Evolutionary conservation across 92 coral and sea anemone genomes (phyloP), one percentile per base, ranked within the genome.

Genomic region (Porites divaricata): DNA sequence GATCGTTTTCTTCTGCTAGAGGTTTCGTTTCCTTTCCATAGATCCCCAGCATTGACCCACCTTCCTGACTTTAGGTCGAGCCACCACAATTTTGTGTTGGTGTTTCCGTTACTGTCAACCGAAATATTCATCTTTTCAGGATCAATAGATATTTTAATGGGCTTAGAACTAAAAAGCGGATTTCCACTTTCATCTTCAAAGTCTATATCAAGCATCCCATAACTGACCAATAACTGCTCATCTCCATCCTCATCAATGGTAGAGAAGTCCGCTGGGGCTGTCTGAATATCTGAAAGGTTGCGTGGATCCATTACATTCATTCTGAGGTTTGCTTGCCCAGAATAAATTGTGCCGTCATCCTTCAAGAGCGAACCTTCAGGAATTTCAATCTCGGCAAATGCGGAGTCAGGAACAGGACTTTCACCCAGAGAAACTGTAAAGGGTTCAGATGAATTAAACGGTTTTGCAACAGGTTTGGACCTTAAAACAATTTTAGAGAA

Each of bases 261-360:
- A 19, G 92, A 75, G 23, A 92, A 92, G 51, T 92, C 95, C 0
- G 85, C 95, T 2, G 92, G 93, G 1, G 95, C 95, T 25, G 89
- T 74, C 19, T 53, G 74, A 1, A 92, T 71, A 56, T 92, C 88
- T 0, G 92, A 82, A n/a, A 22, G 70, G 77, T 89, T 92, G 19
- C 92, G 75, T 23, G 93, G 86, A 87, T 92, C 92, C 65, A 79
- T 73, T n/a, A n/a, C n/a, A n/a, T n/a, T n/a, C n/a, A n/a, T n/a
- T 2, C 57, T 66, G 0, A 73, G 85, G 12, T 88, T 85, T 0
- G 93, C 95, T 24, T 72, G 79, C 48, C 95, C 95, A 0, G 78
- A 80, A 77, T 61, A 92, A 25, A 70, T 28, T 9, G 74, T 75
- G 8, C 95, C 95, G 15, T 85, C 88, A 17, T 77, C 90, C 7